Evolutionary conservation across 2,113 vertebrate species (phyloP), one percentile per base, ranked within the genome.

Genomic region (Trogon surrucura): DNA sequence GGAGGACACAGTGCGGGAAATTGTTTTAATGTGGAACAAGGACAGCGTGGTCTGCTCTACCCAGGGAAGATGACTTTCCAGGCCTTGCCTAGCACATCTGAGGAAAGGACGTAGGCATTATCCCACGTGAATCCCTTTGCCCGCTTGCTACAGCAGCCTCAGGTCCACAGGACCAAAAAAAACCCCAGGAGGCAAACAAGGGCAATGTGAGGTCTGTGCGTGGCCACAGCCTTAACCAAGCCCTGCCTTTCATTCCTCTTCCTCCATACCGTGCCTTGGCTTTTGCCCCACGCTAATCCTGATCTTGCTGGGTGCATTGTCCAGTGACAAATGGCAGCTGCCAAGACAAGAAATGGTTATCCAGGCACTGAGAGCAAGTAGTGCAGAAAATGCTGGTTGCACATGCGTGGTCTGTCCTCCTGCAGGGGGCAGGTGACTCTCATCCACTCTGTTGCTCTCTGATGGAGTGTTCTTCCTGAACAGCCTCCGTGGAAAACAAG

Each of bases 291-390:
- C 19, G 30, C 30, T 34, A 16, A 19, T 69, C 48, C 84, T 66
- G 73, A 11, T 85, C 41, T 51, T 89, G 32, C n/a, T 2, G 4
- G 5, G 8, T 56, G 10, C 6, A 2, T 44, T 53, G 44, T 22
- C 36, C 27, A 48, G 62, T 44, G 80, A 53, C 29, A 84, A 34
- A 36, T 4, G 16, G 13, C 81, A 65, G 80, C 48, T 58, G 45
- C 44, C 26, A 22, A 54, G 67, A 32, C 2, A 8, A 66, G n/a
- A 36, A 80, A 21, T 22, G 1, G 0, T 32, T 65, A 36, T 23
- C 30, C 47, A 75, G 70, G 58, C 70, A 19, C 20, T 0, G 0
- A 65, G 45, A 70, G 26, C 44, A 36, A 58, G 29, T 1, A 0
- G 57, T 26, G 26, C 45, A 54, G 38, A 48, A 70, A 25, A 16